Evolutionary conservation across 2,888 invertebrate species (phyloP), one percentile per base, ranked within the genome.

Genomic region (Hydropsyche betteni): DNA sequence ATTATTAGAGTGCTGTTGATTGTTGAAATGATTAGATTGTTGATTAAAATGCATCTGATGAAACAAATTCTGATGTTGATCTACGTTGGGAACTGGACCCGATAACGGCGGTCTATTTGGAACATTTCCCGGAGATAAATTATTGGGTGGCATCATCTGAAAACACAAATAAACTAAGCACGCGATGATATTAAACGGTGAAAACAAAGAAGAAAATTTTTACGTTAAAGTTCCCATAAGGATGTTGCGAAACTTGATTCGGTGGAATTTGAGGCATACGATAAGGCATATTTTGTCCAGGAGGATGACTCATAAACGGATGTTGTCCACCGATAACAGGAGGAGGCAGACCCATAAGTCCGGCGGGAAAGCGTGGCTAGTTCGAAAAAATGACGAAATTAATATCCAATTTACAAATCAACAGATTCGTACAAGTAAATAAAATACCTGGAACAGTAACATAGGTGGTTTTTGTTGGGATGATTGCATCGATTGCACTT

Each of bases 361-460:
- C 85, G 0, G 85, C 84, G 36, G 86, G 86, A 82, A 84, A 88
- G 80, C 87, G 83, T 64, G 86, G 86, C 88, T 87, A 83, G n/a
- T 69, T 10, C 5, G 34, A 61, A 0, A 12, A 69, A 55, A 36
- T 75, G 55, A 55, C 33, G 2, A 1, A 64, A 44, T 55, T 2
- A 51, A 36, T 34, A 38, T 68, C 16, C 34, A 51, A 44, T 24
- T 16, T 53, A 12, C 33, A 50, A 24, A 24, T 24, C 2, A 24
- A 24, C 24, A 24, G 24, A 24, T 24, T 24, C 2, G 2, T 24
- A 2, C 24, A 74, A 12, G 52, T 71, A 50, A 53, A 33, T 36
- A 38, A n/a, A 10, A 38, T 71, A 78, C 79, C 69, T 76, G 76
- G 70, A 74, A 76, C 34, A 79, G 74, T 70, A 78, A 76, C 77